phyloP scores from a whole-genome alignment of 2,888 invertebrate species.

The Eupithecia exiguata region DNA sequence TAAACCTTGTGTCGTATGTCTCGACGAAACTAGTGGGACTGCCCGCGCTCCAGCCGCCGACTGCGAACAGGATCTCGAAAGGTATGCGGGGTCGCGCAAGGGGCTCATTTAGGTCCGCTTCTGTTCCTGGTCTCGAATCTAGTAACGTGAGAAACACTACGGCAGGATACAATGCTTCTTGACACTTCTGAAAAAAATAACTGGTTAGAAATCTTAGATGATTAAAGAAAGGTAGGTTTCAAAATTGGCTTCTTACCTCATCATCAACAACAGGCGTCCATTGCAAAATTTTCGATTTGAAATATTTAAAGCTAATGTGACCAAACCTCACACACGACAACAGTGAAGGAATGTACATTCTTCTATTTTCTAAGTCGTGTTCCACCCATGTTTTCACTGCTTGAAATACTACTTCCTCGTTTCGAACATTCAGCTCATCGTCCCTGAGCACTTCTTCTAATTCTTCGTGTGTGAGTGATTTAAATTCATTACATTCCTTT shows the following conservation, averaged over 20 bases:
- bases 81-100: conserved; percentile 88
- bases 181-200: conserved; percentile 74
- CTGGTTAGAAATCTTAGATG: background rate
- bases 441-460: conserved; percentile 86
- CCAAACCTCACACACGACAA: conserved; percentile 87
- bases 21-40: conserved; percentile 91
- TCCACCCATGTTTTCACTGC: conserved; percentile 89
- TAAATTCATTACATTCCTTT: conserved; percentile 86
- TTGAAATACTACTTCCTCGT: conserved; percentile 90
- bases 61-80: conserved; percentile 90
- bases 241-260: conserved; percentile 61
- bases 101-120: conserved; percentile 83
- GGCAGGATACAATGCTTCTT: conserved; percentile 81
- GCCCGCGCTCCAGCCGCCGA: conserved; percentile 94
- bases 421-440: conserved; percentile 88
- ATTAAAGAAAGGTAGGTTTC: background rate
- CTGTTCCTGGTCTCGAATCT: conserved; percentile 76
- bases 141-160: conserved; percentile 80
- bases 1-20: conserved; percentile 88
- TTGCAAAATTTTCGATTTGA: conserved; percentile 81
- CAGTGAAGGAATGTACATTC: conserved; percentile 82
- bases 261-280: conserved; percentile 82
- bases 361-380: conserved; percentile 81
- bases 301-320: conserved; percentile 84
- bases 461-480: conserved; percentile 84